Base-by-base conservation (phyloP, 1,140 invertebrate genomes). In the Calephelis virginiensis region DNA sequence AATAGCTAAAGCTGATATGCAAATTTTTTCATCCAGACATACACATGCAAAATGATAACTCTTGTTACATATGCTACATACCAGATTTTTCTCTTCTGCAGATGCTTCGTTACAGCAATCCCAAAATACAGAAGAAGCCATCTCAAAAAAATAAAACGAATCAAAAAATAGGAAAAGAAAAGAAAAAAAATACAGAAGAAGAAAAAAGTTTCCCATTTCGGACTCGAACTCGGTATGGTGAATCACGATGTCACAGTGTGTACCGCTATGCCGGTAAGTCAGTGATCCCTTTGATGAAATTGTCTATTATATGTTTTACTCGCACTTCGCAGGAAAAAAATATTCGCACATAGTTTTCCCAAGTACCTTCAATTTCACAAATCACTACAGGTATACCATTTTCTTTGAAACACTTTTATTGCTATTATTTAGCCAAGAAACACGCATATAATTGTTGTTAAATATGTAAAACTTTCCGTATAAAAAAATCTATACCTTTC, bases 131-230 rank as follows among this genome's bases (percentile, higher is more conserved):
- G 13, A 6, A 17, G 13, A 50, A 50, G 49, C 13, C 49, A 50
- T 50, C 2, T 14, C 14, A 0, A 6, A 14, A 50, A 8, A 17
- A 14, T 50, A 50, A 7, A n/a, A 48, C 5, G n/a, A n/a, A 49
- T 13, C n/a, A 49, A 49, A 48, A 48, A 48, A n/a, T n/a, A n/a
- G n/a, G n/a, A n/a, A n/a, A n/a, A n/a, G n/a, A n/a, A n/a, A n/a
- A n/a, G n/a, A n/a, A 13, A 49, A 49, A 48, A 48, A 48, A n/a
- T n/a, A n/a, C 12, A 48, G n/a, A n/a, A n/a, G n/a, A n/a, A n/a
- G n/a, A n/a, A n/a, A n/a, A n/a, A n/a, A n/a, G 7, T n/a, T n/a
- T 1, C 2, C 7, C 6, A 0, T 1, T 12, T 7, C 6, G 5
- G 48, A 49, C 13, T 49, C 48, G 48, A 49, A 49, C 48, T 7